A percentile compares a stretch with the other conserved stretches of the same genome.
Conservation (phyloP, 2,113 vertebrate genomes). For the Psettodes erumei region DNA sequence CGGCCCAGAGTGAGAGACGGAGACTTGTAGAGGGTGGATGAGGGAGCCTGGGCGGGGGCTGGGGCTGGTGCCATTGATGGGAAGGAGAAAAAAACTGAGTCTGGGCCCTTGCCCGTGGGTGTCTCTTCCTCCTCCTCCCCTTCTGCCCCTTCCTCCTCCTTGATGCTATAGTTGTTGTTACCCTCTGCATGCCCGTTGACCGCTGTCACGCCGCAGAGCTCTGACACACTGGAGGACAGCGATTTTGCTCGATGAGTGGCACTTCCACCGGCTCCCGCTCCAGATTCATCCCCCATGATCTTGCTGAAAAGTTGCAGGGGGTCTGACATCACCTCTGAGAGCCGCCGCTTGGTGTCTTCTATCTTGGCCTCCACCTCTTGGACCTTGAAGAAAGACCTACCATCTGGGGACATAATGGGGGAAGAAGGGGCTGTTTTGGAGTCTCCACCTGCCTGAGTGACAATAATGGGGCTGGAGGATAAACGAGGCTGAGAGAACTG, state of each 20-base stretch:
- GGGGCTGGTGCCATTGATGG: constrained; percentile 57
- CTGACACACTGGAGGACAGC: constrained; percentile 95
- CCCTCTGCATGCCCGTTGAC: constrained; percentile 93
- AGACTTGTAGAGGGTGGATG: constrained; percentile 66
- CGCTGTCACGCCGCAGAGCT: constrained; percentile 88
- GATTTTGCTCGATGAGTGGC: constrained; percentile 89
- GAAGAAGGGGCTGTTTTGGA: constrained; percentile 98
- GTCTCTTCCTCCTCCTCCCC: constrained; percentile 73
- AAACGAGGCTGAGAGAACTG: constrained; percentile 95
- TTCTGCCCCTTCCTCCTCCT: constrained; percentile 91
- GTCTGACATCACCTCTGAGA: constrained; percentile 98
- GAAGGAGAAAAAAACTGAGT: constrained; percentile 75
- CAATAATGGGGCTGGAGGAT: constrained; percentile 52
- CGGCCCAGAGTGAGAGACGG: constrained; percentile 89
- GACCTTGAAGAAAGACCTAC: constrained; percentile 98
- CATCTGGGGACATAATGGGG: constrained; percentile 93
- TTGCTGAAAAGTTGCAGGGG: constrained; percentile 97
- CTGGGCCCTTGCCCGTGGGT: constrained; percentile 73
- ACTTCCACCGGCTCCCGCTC: constrained; percentile 82
- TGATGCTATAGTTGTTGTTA: constrained; percentile 96
- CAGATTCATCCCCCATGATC: constrained; percentile 96
- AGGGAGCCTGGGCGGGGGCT: constrained; percentile 50
- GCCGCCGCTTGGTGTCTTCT: constrained; percentile 95
- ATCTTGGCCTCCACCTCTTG: constrained; percentile 98
- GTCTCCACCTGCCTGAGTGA: constrained; percentile 82